These are phyloP conservation scores for Hippoglossus stenolepis DNA, from an alignment of 2,113 vertebrate genomes.

Conservation along the genomic window DNA sequence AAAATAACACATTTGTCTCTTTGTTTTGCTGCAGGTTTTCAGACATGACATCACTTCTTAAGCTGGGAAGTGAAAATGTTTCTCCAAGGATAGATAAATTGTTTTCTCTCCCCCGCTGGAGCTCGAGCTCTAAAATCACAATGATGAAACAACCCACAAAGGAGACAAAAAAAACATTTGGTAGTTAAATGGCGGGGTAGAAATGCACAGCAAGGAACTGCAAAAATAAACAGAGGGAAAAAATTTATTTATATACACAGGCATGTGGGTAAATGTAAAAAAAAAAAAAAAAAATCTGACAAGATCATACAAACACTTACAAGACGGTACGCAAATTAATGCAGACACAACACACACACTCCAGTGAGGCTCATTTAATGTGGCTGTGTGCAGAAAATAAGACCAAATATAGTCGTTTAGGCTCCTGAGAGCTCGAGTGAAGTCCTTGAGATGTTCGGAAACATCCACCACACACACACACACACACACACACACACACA, in stretches of 20 bases:
- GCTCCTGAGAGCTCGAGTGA: conserved; percentile 29
- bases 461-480: background rate
- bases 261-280: conserved; percentile 13
- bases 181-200: conserved; percentile 28
- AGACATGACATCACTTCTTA: conserved; percentile 65
- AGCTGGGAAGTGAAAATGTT: conserved; percentile 45
- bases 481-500: background rate
- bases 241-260: conserved; percentile 39
- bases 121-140: conserved; percentile 34
- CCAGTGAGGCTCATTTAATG: conserved; percentile 33
- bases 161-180: conserved; percentile 25
- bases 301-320: conserved; percentile 23
- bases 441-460: conserved; percentile 54
- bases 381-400: conserved; percentile 54
- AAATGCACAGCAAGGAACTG: conserved; percentile 32
- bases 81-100: conserved; percentile 47
- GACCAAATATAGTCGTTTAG: conserved; percentile 48
- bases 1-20: conserved; percentile 33
- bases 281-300: conserved; percentile 8
- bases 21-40: conserved; percentile 26
- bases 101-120: conserved; percentile 37
- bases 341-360: conserved; percentile 26
- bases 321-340: conserved; percentile 16
- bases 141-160: conserved; percentile 46
- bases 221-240: conserved; percentile 59